phyloP scores from a whole-genome alignment of 2,888 invertebrate species.

The Camptogramma bilineatum region DNA sequence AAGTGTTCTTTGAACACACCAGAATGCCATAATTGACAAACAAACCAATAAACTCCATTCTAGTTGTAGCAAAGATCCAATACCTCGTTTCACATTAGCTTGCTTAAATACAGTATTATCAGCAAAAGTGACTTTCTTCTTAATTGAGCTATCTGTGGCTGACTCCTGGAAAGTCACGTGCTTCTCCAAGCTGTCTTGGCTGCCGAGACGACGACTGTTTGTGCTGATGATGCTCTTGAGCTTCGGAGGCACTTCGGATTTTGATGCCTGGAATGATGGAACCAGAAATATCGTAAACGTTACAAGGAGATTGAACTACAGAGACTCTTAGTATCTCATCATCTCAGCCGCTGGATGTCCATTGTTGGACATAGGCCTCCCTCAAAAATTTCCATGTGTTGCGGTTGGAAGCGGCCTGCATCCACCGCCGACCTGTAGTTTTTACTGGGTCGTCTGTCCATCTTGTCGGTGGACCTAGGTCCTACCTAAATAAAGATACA shows the following conservation, averaged over 20 bases:
- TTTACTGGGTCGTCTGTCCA: no score
- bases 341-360: no score
- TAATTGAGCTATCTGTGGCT: slow-evolving; percentile 59
- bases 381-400: no score
- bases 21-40: no score
- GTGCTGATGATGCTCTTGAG: slow-evolving; percentile 75
- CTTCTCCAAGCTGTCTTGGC: slow-evolving; percentile 76
- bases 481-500: no score
- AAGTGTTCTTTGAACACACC: no score
- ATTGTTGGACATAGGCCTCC: no score
- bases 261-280: slow-evolving; percentile 61
- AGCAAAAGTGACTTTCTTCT: slow-evolving; percentile 77
- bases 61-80: not conserved
- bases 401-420: no score
- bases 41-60: not conserved
- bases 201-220: slow-evolving; percentile 61
- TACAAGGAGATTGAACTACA: not conserved
- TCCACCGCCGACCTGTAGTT: no score
- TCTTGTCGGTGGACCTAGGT: no score
- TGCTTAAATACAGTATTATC: slow-evolving; percentile 74
- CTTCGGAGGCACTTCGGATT: slow-evolving; percentile 64
- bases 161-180: slow-evolving; percentile 74
- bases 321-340: no score
- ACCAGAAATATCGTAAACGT: not conserved
- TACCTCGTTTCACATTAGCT: slow-evolving; percentile 68